Evolutionary conservation across 2,113 vertebrate species (phyloP).

Genomic region (Xiphophorus hellerii): DNA sequence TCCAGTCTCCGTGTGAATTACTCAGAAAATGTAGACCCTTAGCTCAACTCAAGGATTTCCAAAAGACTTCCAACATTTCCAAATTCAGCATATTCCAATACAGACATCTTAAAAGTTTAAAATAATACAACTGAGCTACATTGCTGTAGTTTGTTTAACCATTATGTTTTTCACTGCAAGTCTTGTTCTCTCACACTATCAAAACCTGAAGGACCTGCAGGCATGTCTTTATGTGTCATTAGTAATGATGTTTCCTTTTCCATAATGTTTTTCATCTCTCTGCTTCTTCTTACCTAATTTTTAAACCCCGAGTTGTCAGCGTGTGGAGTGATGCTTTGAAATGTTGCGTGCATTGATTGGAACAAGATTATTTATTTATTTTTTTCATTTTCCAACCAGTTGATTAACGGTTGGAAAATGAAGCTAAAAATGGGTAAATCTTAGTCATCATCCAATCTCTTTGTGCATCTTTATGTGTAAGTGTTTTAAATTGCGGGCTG

Average conservation of each 20-base stretch:
- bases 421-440: background rate
- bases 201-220: background rate
- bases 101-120: background rate
- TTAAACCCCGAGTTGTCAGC: background rate
- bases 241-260: background rate
- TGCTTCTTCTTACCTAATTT: background rate
- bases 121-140: background rate
- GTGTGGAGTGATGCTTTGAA: background rate
- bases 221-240: background rate
- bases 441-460: background rate
- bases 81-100: background rate
- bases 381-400: background rate
- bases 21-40: background rate
- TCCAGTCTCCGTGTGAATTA: background rate
- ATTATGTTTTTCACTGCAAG: background rate
- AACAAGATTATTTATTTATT: background rate
- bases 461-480: background rate
- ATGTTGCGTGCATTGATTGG: background rate
- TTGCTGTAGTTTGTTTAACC: background rate
- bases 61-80: background rate
- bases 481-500: conserved; percentile 4
- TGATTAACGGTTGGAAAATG: background rate
- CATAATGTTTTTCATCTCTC: background rate
- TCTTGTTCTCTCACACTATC: background rate
- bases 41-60: background rate